phyloP scores from a whole-genome alignment of 2,888 invertebrate species.

The Ametastegia equiseti region DNA sequence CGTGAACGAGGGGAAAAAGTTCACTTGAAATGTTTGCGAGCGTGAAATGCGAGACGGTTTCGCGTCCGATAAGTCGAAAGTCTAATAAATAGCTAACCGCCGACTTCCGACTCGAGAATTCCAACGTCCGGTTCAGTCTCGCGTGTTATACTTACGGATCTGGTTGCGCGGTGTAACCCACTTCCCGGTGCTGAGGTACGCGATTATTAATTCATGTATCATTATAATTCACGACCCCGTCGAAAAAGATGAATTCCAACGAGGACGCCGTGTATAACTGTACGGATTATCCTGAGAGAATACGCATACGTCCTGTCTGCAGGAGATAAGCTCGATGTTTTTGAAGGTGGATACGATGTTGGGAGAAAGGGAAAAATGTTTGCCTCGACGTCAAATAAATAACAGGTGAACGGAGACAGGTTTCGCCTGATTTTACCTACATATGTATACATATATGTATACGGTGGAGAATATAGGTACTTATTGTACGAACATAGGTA shows the following conservation, averaged over 20 bases:
- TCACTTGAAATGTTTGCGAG: neutral
- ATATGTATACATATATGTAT: neutral
- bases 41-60: neutral
- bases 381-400: conserved; percentile 23
- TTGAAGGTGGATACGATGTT: neutral
- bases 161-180: neutral
- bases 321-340: conserved; percentile 4
- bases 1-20: neutral
- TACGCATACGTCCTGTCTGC: neutral
- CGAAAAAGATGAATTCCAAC: too few relatives aligned
- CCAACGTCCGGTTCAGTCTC: neutral
- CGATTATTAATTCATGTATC: too few relatives aligned
- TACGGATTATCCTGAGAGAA: neutral
- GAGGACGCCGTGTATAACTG: neutral
- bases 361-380: conserved; percentile 5
- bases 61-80: neutral
- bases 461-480: neutral
- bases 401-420: neutral
- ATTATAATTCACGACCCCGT: too few relatives aligned
- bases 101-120: neutral
- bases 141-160: neutral
- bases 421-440: neutral
- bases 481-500: too few relatives aligned
- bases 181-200: too few relatives aligned
- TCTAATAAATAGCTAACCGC: neutral